phyloP scores from a whole-genome alignment of 2,113 vertebrate species.

The Amblyornis subalaris region DNA sequence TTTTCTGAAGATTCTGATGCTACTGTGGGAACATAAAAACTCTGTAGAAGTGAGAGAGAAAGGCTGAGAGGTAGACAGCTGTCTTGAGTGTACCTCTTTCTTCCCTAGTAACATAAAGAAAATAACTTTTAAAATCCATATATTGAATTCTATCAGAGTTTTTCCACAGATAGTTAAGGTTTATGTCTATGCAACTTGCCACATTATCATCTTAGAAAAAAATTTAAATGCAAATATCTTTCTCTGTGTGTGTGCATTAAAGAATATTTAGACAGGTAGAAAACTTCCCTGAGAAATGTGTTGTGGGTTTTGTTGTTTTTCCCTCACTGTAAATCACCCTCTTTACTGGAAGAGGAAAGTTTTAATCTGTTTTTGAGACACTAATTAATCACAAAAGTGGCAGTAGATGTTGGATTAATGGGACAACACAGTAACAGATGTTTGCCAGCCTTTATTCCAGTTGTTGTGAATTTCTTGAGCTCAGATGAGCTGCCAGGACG shows the following conservation, averaged over 20 bases:
- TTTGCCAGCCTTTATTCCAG: not conserved
- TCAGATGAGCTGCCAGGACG: not conserved
- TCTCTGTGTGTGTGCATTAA: not conserved
- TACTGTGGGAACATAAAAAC: not conserved
- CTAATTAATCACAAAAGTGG: not conserved
- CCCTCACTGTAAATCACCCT: not conserved
- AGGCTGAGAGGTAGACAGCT: not conserved
- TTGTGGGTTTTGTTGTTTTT: not conserved
- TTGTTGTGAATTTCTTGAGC: not conserved
- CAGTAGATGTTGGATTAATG: not conserved
- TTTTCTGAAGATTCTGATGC: not conserved
- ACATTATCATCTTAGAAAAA: not conserved
- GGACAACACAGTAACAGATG: not conserved
- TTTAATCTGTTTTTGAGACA: not conserved
- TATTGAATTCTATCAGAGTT: not conserved
- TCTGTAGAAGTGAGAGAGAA: not conserved
- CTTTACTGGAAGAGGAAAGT: not conserved
- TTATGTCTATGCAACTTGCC: not conserved
- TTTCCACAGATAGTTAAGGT: not conserved
- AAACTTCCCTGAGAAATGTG: not conserved
- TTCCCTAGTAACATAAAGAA: not conserved
- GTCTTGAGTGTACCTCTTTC: not conserved
- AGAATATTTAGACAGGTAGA: not conserved
- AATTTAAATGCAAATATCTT: not conserved
- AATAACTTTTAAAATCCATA: not conserved